Evolutionary conservation across 2,113 vertebrate species (phyloP).

Genomic region (Cranoglanis bouderius): DNA sequence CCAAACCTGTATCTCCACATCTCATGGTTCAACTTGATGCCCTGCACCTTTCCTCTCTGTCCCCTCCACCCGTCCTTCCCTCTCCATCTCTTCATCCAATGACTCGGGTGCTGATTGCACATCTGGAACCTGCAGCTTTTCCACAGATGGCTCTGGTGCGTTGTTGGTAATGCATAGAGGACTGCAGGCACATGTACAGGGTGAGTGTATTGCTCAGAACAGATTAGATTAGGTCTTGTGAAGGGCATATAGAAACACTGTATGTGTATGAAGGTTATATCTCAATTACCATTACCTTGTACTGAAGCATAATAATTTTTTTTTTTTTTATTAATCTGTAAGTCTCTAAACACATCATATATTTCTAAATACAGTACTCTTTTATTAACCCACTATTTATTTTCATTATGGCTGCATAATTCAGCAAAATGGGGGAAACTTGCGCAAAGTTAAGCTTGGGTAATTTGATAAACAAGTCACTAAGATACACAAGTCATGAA

Average conservation of each 20-base stretch:
- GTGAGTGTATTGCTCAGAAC: constrained; percentile 19
- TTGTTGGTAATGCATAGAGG: constrained; percentile 71
- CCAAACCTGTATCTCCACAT: constrained; percentile 51
- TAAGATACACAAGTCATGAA: constrained; percentile 26
- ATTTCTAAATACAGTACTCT: neutral
- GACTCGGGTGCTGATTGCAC: constrained; percentile 79
- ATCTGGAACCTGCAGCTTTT: constrained; percentile 81
- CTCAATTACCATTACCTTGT: neutral
- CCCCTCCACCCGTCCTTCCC: constrained; percentile 50
- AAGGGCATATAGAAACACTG: constrained; percentile 79
- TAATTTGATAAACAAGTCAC: constrained; percentile 26
- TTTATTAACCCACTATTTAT: constrained; percentile 41
- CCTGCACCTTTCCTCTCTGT: constrained; percentile 45
- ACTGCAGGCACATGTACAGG: constrained; percentile 52
- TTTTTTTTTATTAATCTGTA: neutral
- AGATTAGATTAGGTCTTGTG: constrained; percentile 65
- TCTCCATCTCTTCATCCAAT: constrained; percentile 58
- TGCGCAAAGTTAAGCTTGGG: constrained; percentile 23
- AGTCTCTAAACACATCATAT: neutral
- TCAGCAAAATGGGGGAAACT: constrained; percentile 27
- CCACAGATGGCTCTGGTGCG: constrained; percentile 70
- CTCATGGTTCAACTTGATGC: constrained; percentile 35
- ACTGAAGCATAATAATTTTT: neutral
- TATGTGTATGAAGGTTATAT: neutral
- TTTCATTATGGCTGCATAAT: constrained; percentile 27